Conservation (phyloP, 2,113 vertebrate species). For the Zosterops hypoxanthus region DNA sequence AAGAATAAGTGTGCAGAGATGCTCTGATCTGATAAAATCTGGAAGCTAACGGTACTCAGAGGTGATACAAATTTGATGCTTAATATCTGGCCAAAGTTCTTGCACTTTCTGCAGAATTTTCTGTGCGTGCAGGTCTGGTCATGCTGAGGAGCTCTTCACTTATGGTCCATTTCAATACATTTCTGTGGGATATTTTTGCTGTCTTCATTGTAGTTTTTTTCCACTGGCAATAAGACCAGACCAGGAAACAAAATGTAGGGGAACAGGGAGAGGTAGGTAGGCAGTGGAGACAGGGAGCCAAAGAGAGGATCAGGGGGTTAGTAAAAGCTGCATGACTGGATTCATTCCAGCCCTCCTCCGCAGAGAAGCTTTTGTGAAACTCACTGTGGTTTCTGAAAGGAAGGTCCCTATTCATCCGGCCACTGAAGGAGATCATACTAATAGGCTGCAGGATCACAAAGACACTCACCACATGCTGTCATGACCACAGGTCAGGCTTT, state of each 20-base stretch:
- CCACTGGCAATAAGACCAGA: background rate
- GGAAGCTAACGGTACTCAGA: background rate
- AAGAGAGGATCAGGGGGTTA: conserved; percentile 26
- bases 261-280: background rate
- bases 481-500: conserved; percentile 34
- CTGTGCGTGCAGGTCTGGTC: background rate
- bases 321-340: conserved; percentile 44
- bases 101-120: background rate
- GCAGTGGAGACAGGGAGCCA: background rate
- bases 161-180: background rate
- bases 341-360: conserved; percentile 49
- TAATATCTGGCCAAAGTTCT: background rate
- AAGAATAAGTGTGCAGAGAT: background rate
- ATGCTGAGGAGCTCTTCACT: background rate
- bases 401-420: conserved; percentile 34
- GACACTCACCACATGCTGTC: conserved; percentile 34
- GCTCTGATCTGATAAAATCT: background rate
- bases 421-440: conserved; percentile 51
- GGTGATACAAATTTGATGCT: background rate
- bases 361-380: conserved; percentile 40
- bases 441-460: conserved; percentile 58
- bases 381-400: conserved; percentile 36
- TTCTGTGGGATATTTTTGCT: background rate
- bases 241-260: background rate
- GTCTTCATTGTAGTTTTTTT: background rate